Base-by-base conservation (phyloP, 1,140 invertebrate species). In the Apis dorsata region DNA sequence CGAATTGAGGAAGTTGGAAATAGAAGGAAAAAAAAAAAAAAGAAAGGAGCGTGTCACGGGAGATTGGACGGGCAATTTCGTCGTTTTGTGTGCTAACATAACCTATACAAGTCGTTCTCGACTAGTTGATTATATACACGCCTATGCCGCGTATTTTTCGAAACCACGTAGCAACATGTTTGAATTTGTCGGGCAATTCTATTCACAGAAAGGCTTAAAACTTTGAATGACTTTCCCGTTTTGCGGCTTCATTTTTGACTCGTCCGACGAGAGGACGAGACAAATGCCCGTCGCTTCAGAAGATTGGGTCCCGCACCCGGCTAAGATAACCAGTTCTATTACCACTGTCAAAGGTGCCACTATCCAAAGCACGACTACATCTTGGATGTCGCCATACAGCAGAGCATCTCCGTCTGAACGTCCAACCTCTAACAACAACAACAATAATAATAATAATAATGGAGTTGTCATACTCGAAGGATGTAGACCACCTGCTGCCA, bases 211-310 rank as follows among this genome's bases (percentile, higher is more conserved):
- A 19, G 81, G 71, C 13, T 62, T 63, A 79, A 79, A 76, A 63
- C 76, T 85, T 91, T 92, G 92, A 89, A 93, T 93, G 92, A 92
- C 92, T 90, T 93, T 93, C 89, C 89, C 92, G 89, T 92, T 93
- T 70, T 92, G 92, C 79, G 92, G 92, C 77, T 92, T 93, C 78
- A 89, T 93, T 87, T 93, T 93, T 87, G 88, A 92, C 91, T 93
- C 91, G 91, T 88, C 90, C 53, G 92, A 91, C 90, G 89, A 91
- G 88, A 93, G 90, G 90, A 87, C 91, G 91, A 92, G 73, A 89
- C 86, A 91, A 87, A 93, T 93, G 92, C 92, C 92, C 59, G 92
- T 93, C 71, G 92, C 89, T 17, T 92, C 92, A 84, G 90, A 93
- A 81, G 90, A 89, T 79, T 93, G 92, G 92, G 81, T 90, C 55